Evolutionary conservation across 2,888 invertebrate genomes (phyloP).

Genomic region (Ectemnius lituratus): DNA sequence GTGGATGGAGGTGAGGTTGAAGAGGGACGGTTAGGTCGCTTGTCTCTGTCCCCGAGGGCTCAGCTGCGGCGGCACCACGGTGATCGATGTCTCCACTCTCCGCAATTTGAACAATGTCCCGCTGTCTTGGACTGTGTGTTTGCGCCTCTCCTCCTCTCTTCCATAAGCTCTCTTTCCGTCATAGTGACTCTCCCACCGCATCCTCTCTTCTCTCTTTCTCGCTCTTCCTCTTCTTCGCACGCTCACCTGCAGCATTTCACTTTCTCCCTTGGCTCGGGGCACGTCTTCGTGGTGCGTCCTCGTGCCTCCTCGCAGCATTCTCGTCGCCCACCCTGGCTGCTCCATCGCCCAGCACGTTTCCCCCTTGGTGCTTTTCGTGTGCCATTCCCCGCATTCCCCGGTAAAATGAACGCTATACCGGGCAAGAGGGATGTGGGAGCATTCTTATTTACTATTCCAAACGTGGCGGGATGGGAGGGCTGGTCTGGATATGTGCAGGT

Average conservation of each 20-base stretch:
- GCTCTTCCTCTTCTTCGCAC: background rate
- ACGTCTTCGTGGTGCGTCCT: slow-evolving; percentile 1
- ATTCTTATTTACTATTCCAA: slow-evolving; percentile 71
- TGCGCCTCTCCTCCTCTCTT: slow-evolving; percentile 30
- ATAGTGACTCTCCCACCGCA: slow-evolving; percentile 29
- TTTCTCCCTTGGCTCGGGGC: background rate
- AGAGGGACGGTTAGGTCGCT: slow-evolving; percentile 59
- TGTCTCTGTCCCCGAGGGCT: slow-evolving; percentile 67
- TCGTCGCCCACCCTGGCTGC: background rate
- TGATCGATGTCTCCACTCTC: slow-evolving; percentile 74
- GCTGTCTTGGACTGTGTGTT: slow-evolving; percentile 55
- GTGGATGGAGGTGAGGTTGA: slow-evolving; percentile 41
- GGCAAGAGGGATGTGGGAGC: slow-evolving; percentile 58
- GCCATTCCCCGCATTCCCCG: slow-evolving; percentile 67
- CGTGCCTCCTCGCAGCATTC: background rate
- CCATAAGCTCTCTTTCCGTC: slow-evolving; percentile 2
- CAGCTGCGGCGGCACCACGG: slow-evolving; percentile 65
- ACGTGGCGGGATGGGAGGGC: slow-evolving; percentile 32
- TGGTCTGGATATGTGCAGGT: slow-evolving; percentile 37
- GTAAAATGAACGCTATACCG: slow-evolving; percentile 69
- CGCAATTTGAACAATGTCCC: slow-evolving; percentile 75
- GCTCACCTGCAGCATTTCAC: slow-evolving; percentile 9
- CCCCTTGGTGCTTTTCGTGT: slow-evolving; percentile 14
- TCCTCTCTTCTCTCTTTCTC: background rate
- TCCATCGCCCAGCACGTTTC: background rate